A percentile compares a stretch with the other conserved stretches of the same genome.
Conservation (phyloP, 2,113 vertebrate genomes). For the Paedocypris sp. region DNA sequence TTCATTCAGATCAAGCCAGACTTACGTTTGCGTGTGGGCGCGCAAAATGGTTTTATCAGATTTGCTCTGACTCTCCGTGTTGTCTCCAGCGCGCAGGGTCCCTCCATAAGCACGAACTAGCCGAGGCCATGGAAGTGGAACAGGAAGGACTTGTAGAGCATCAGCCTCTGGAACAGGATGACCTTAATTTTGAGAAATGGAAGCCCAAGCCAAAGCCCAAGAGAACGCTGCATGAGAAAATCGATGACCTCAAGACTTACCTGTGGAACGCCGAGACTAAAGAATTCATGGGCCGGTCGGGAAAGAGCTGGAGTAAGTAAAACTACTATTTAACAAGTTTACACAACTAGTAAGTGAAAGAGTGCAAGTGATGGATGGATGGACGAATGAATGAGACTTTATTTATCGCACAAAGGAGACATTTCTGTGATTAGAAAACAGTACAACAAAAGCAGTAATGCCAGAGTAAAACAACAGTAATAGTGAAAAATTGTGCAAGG, state of each 20-base stretch:
- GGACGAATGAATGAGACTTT: too few species aligned
- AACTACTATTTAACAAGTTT: not conserved
- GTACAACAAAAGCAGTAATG: too few species aligned
- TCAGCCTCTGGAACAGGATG: conserved; percentile 66
- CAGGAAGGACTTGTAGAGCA: conserved; percentile 67
- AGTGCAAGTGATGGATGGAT: too few species aligned
- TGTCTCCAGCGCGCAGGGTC: conserved; percentile 54
- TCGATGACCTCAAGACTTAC: conserved; percentile 71
- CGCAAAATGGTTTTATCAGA: too few species aligned
- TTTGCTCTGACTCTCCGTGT: conserved; percentile 23
- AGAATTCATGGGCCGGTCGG: conserved; percentile 84
- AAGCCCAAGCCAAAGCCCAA: conserved; percentile 60
- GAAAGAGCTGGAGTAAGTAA: conserved; percentile 92
- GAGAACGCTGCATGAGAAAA: conserved; percentile 70
- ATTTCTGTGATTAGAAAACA: too few species aligned
- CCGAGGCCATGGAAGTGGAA: conserved; percentile 68
- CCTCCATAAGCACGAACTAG: conserved; percentile 60
- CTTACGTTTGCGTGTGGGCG: not conserved
- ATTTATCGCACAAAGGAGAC: too few species aligned
- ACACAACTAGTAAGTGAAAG: too few species aligned
- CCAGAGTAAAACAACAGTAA: too few species aligned
- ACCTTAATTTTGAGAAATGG: conserved; percentile 64
- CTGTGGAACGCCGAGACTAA: conserved; percentile 88
- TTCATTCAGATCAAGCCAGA: not conserved
- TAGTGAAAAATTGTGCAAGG: too few species aligned